These are phyloP conservation scores for Melanotaenia trifasciata DNA, from an alignment of 2,797 vertebrate species.

Conservation along the genomic window DNA sequence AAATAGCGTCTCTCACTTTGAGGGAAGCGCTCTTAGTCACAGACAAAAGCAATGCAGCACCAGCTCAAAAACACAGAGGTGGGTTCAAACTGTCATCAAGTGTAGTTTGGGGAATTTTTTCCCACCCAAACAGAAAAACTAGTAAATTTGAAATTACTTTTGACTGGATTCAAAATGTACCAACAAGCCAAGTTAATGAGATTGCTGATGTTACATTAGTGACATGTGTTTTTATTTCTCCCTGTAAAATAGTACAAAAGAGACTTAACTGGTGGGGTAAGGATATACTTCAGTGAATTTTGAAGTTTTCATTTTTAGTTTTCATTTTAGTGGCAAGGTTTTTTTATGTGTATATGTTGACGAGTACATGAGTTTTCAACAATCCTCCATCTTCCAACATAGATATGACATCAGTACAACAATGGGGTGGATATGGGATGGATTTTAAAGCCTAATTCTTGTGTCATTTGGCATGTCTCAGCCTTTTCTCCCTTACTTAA, in stretches of 20 bases:
- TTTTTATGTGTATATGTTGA: too few relatives aligned
- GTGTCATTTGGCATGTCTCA: neutral
- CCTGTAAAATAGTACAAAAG: too few relatives aligned
- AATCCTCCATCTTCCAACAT: neutral
- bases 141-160: neutral
- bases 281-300: too few relatives aligned
- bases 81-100: neutral
- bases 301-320: too few relatives aligned
- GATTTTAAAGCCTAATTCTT: neutral
- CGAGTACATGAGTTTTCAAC: neutral
- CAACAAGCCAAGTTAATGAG: neutral
- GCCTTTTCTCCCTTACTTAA: neutral
- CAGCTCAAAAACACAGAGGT: neutral
- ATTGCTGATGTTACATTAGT: neutral
- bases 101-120: neutral
- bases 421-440: neutral
- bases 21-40: neutral
- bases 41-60: neutral
- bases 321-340: too few relatives aligned
- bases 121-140: neutral
- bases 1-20: conserved; percentile 44
- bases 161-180: neutral
- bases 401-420: neutral
- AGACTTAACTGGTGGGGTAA: too few relatives aligned
- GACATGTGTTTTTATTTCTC: too few relatives aligned